These are phyloP conservation scores for Bombyx mori DNA, from an alignment of 1,140 invertebrate genomes.

Conservation along the genomic window DNA sequence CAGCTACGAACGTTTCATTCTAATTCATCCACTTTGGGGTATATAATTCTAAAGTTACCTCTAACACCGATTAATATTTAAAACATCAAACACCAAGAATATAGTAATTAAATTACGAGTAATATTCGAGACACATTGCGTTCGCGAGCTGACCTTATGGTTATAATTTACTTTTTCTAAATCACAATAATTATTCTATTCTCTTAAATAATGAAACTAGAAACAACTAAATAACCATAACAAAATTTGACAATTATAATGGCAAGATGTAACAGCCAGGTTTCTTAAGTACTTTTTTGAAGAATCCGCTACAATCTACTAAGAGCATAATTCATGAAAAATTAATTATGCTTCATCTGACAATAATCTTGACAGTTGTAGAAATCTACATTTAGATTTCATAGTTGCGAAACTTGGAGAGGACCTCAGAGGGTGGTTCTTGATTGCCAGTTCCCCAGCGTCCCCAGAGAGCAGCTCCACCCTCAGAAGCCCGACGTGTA, in stretches of 20 bases:
- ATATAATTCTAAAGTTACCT: conserved; percentile 8
- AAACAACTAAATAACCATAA: conserved; percentile 3
- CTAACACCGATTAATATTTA: conserved; percentile 21
- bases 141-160: conserved; percentile 70
- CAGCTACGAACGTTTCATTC: conserved; percentile 18
- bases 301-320: too few species aligned
- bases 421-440: conserved; percentile 82
- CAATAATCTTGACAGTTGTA: conserved; percentile 1
- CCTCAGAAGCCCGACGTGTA: conserved; percentile 83
- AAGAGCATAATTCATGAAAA: too few species aligned
- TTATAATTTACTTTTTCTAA: conserved; percentile 57
- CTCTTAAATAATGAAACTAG: not conserved
- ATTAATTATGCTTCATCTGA: not conserved
- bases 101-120: conserved; percentile 44
- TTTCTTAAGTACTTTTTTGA: not conserved
- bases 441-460: conserved; percentile 79
- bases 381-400: conserved; percentile 80
- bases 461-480: conserved; percentile 82
- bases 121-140: conserved; percentile 49
- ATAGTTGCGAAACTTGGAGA: conserved; percentile 94
- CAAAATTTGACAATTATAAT: conserved; percentile 14
- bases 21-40: too few species aligned
- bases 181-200: conserved; percentile 23
- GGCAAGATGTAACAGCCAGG: conserved; percentile 30
- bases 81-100: conserved; percentile 48